phyloP scores from a whole-genome alignment of 2,888 invertebrate species.

The Bugula neritina region DNA sequence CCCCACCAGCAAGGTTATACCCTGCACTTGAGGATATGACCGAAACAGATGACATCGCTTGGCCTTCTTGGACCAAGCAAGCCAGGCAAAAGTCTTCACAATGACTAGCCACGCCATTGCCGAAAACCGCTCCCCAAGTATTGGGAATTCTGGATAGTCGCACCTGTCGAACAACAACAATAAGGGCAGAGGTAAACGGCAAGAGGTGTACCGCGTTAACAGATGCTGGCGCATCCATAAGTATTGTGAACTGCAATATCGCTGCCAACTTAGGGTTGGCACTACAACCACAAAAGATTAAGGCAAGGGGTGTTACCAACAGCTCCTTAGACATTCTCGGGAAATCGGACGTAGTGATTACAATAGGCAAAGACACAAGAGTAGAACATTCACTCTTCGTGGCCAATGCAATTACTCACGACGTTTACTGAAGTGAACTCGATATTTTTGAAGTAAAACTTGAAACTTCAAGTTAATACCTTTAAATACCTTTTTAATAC shows the following conservation, averaged over 20 bases:
- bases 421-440: neutral
- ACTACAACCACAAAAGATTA: neutral
- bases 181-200: neutral
- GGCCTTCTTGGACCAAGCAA: too few species aligned
- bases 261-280: neutral
- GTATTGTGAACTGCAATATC: neutral
- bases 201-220: neutral
- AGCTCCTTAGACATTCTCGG: constrained; percentile 8
- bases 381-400: neutral
- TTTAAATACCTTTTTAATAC: too few species aligned
- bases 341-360: neutral
- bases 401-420: neutral
- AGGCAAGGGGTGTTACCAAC: neutral
- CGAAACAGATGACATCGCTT: too few species aligned
- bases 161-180: neutral
- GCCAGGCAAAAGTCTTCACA: neutral
- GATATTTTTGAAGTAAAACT: too few species aligned
- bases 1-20: too few species aligned
- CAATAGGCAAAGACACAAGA: neutral
- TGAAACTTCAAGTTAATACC: too few species aligned
- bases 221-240: constrained; percentile 21
- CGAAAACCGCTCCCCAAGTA: too few species aligned
- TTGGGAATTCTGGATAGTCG: neutral
- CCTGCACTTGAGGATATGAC: too few species aligned
- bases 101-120: too few species aligned